phyloP scores from a whole-genome alignment of 2,113 vertebrate species.

The Solenodon paradoxus region DNA sequence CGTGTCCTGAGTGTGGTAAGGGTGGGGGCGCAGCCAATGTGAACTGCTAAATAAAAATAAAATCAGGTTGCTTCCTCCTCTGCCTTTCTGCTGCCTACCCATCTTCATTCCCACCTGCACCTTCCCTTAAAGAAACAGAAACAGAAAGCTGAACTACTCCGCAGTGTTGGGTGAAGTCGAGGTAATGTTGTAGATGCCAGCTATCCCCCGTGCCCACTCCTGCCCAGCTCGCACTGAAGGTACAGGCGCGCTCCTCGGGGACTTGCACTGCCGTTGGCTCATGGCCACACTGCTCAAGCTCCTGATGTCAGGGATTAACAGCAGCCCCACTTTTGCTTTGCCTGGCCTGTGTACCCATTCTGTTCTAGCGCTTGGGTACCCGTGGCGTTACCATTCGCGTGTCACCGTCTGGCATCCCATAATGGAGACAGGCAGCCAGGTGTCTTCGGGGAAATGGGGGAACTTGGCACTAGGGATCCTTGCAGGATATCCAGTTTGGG shows the following conservation, averaged over 20 bases:
- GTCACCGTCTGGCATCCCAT: neutral
- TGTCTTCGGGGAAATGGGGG: neutral
- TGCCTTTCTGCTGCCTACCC: too few species aligned
- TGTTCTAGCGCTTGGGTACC: neutral
- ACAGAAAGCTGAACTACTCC: neutral
- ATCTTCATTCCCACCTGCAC: too few species aligned
- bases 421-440: neutral
- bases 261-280: fast-evolving
- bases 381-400: fast-evolving
- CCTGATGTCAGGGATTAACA: fast-evolving
- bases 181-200: too few species aligned
- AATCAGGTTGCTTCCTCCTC: too few species aligned
- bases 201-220: too few species aligned
- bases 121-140: too few species aligned
- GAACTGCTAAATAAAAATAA: too few species aligned
- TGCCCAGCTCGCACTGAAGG: too few species aligned
- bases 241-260: too few species aligned
- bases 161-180: neutral
- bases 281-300: neutral
- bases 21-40: too few species aligned
- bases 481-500: neutral
- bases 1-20: too few species aligned
- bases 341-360: neutral
- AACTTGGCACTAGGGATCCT: neutral
- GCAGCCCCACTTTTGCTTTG: neutral